These are phyloP conservation scores for Sebastiscus tertius DNA, from an alignment of 2,797 vertebrate species.

Conservation along the genomic window DNA sequence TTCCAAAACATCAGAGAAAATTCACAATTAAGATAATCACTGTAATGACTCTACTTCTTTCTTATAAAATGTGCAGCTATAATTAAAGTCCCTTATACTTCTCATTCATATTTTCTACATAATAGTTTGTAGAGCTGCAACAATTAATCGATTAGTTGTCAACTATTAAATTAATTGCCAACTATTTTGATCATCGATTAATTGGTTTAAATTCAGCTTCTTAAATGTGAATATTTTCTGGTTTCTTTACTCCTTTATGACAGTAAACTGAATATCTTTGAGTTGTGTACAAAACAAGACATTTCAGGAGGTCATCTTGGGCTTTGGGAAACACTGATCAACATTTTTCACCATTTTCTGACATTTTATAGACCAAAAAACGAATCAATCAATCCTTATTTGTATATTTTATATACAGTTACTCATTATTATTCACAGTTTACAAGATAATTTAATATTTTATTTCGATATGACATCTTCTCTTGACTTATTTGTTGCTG, in stretches of 20 bases:
- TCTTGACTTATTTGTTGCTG: slow-evolving; percentile 11
- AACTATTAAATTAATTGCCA: no score
- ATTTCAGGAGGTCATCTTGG: no score
- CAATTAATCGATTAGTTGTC: no score
- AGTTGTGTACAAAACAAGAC: no score
- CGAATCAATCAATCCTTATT: neutral
- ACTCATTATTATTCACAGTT: neutral
- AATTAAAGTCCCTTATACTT: neutral
- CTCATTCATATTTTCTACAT: neutral
- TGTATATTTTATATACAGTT: neutral
- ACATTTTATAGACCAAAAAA: no score
- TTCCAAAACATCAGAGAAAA: neutral
- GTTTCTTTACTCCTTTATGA: no score
- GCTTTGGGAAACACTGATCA: no score
- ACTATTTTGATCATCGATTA: no score
- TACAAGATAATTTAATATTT: neutral
- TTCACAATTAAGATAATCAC: neutral
- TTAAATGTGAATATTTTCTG: no score
- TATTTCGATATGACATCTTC: neutral
- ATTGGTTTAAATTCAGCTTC: no score
- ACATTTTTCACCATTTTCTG: no score
- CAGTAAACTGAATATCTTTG: no score
- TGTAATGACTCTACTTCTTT: neutral
- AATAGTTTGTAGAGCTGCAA: neutral
- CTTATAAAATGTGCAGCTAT: neutral